phyloP scores from a whole-genome alignment of 2,888 invertebrate genomes.

The Scaptomyza polygonia region DNA sequence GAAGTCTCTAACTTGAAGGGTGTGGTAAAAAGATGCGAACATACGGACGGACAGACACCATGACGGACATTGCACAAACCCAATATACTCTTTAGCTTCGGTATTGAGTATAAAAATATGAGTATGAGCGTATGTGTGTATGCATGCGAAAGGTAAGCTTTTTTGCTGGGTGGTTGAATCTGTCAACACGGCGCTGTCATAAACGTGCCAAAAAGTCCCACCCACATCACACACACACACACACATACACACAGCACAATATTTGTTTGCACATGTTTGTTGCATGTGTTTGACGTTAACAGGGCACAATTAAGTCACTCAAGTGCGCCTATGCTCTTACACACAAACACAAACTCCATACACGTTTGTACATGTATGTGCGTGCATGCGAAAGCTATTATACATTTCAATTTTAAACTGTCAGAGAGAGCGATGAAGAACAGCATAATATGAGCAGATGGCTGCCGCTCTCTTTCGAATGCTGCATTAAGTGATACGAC shows the following conservation, averaged over 20 bases:
- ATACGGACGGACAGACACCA: too few relatives aligned
- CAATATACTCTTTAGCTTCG: too few relatives aligned
- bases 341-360: conserved; percentile 8
- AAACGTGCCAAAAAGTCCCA: conserved; percentile 51
- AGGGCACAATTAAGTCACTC: conserved; percentile 80
- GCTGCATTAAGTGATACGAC: conserved; percentile 38
- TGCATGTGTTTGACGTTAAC: conserved; percentile 80
- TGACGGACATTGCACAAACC: too few relatives aligned
- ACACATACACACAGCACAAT: conserved; percentile 28
- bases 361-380: neutral
- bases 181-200: conserved; percentile 71
- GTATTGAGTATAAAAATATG: too few relatives aligned
- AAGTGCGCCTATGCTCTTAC: conserved; percentile 64
- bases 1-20: too few relatives aligned
- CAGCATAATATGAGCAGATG: neutral
- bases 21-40: too few relatives aligned
- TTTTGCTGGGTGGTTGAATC: conserved; percentile 75
- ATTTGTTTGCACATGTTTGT: conserved; percentile 78
- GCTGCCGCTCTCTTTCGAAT: conserved; percentile 5
- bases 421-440: conserved; percentile 9
- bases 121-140: too few relatives aligned
- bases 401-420: conserved; percentile 74
- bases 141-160: conserved; percentile 49
- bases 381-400: conserved; percentile 60
- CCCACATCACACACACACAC: conserved; percentile 16